These are phyloP conservation scores for Charaxes varanes DNA, from an alignment of 1,140 invertebrate species.

Conservation along the genomic window DNA sequence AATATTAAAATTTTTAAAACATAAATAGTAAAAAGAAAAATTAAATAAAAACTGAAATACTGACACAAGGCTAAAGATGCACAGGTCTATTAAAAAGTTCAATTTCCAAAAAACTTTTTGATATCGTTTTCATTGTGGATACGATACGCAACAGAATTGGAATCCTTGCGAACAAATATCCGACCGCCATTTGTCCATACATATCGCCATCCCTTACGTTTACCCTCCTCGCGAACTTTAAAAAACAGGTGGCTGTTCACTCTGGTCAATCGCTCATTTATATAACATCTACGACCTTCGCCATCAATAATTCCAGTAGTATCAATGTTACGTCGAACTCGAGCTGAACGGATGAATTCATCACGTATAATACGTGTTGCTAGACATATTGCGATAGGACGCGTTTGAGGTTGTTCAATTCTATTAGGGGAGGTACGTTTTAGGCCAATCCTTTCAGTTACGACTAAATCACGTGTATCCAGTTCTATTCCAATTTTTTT, in stretches of 20 bases:
- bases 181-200: conserved; percentile 15
- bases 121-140: conserved; percentile 7
- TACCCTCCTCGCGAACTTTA: background rate
- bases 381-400: conserved; percentile 1
- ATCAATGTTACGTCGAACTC: conserved; percentile 6
- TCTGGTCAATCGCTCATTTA: conserved; percentile 17
- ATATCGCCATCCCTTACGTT: conserved; percentile 4
- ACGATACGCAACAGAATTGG: background rate
- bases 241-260: conserved; percentile 11
- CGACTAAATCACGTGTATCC: too few species aligned
- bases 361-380: conserved; percentile 3
- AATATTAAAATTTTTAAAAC: too few species aligned
- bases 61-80: background rate
- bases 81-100: too few species aligned
- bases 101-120: conserved; percentile 9
- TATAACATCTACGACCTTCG: conserved; percentile 7
- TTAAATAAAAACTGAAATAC: conserved; percentile 4
- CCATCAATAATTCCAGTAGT: conserved; percentile 1
- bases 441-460: too few species aligned
- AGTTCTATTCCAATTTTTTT: too few species aligned
- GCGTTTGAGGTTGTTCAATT: too few species aligned
- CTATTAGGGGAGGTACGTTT: too few species aligned
- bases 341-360: conserved; percentile 4
- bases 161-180: background rate
- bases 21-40: background rate